These are phyloP conservation scores for Lophotis ruficrista DNA, from an alignment of 2,113 vertebrate genomes.

Conservation along the genomic window DNA sequence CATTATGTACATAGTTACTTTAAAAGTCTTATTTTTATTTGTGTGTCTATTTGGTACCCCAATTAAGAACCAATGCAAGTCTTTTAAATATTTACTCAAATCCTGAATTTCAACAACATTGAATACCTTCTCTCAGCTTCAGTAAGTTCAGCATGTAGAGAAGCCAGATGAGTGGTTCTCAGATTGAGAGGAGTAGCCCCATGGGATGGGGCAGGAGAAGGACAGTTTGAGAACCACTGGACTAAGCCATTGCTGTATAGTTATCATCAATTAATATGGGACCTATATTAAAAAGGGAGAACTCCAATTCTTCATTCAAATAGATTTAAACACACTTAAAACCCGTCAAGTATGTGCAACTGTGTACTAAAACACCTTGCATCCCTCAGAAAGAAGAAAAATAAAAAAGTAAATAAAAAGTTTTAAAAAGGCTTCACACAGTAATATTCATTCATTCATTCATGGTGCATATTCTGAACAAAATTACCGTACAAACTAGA, in stretches of 20 bases:
- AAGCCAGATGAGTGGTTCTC: not conserved
- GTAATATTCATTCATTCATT: not conserved
- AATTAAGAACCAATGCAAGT: not conserved
- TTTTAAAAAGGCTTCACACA: not conserved
- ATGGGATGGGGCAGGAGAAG: not conserved
- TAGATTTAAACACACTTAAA: not conserved
- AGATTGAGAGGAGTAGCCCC: not conserved
- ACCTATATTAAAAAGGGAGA: not conserved
- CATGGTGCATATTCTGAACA: not conserved
- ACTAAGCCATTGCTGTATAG: not conserved
- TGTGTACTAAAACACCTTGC: not conserved
- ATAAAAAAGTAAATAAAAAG: not conserved
- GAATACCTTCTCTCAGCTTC: not conserved
- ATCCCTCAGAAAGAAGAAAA: not conserved
- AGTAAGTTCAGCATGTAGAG: not conserved
- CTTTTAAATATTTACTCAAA: not conserved
- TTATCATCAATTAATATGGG: not conserved
- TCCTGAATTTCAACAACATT: not conserved
- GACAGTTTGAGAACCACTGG: not conserved
- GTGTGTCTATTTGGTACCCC: not conserved
- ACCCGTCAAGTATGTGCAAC: accelerated
- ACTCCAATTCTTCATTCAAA: not conserved
- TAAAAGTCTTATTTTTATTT: not conserved
- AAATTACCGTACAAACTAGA: not conserved
- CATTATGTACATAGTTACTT: not conserved